Percentiles rank a stretch among this genome's conserved stretches.
These are phyloP conservation scores for Pipistrellus kuhlii DNA, from an alignment of 2,797 vertebrate genomes.

Conservation along the genomic window DNA sequence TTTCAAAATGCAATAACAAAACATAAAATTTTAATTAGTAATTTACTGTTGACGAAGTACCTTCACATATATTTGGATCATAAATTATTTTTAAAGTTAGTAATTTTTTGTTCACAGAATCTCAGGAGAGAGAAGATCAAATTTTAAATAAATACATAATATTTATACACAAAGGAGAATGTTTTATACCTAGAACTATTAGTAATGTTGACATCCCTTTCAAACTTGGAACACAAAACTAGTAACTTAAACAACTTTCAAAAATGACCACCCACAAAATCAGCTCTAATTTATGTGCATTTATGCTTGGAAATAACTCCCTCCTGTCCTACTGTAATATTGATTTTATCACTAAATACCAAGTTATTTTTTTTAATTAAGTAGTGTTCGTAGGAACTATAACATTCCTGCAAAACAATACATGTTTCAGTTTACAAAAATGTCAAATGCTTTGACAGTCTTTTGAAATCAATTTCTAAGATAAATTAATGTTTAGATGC, in stretches of 20 bases:
- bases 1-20: constrained; percentile 49
- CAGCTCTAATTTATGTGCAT: constrained; percentile 36
- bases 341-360: constrained; percentile 78
- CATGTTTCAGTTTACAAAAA: constrained; percentile 77
- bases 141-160: constrained; percentile 1
- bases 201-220: constrained; percentile 21
- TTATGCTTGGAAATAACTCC: constrained; percentile 74
- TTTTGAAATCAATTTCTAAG: constrained; percentile 79
- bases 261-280: constrained; percentile 61
- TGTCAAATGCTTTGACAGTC: constrained; percentile 62
- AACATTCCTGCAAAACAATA: constrained; percentile 79
- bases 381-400: constrained; percentile 73
- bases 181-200: constrained; percentile 1
- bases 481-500: constrained; percentile 73
- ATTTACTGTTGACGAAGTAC: not conserved
- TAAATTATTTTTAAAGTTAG: constrained; percentile 42
- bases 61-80: not conserved
- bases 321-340: constrained; percentile 72
- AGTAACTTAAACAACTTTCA: constrained; percentile 59
- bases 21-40: constrained; percentile 27
- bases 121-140: not conserved
- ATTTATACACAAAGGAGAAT: not conserved
- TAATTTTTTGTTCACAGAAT: not conserved
- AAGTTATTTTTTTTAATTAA: constrained; percentile 76
- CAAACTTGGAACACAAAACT: constrained; percentile 9